Evolutionary conservation across 2,888 invertebrate genomes (phyloP), one percentile per base, ranked within the genome.

Genomic region (Parnassius smintheus): DNA sequence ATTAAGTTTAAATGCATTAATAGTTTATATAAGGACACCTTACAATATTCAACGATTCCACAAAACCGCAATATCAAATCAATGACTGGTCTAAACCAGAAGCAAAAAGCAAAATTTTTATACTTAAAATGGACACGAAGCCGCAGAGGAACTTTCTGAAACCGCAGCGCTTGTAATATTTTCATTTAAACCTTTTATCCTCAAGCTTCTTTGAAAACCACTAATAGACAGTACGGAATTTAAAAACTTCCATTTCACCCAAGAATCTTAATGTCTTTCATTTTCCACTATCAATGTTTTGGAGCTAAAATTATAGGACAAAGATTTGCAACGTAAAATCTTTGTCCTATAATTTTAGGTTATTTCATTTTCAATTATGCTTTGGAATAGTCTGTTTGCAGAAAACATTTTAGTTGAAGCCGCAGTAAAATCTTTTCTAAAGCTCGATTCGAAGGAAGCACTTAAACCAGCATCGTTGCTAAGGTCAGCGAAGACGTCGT

Each of bases 221-320:
- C 86, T 85, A 88, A 89, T 87, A 83, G 83, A 67, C 77, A 67
- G 71, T 83, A 84, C 68, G 86, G 87, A 35, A 46, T 63, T 86
- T 82, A 76, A 44, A 80, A 86, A 81, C 78, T 70, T 72, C 74
- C 69, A 68, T 77, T 75, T 62, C 59, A 58, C 62, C 46, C 61
- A 61, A 60, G 59, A 67, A 66, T 68, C 66, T 64, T 68, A 62
- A 63, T 63, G 48, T 62, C 44, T 46, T 35, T 44, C 57, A n/a
- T 49, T 35, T 35, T 62, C 53, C 41, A 53, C 53, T 18, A 56
- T 60, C 49, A 13, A 9, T 50, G 2, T 35, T 51, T 46, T 60
- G 46, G 11, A 12, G n/a, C 0, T 4, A 35, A 35, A 35, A 4
- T 7, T 35, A 35, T 35, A 13, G n/a, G 35, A n/a, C 56, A 22